Conservation (phyloP, 2,797 vertebrate genomes). For the Balearica regulorum region DNA sequence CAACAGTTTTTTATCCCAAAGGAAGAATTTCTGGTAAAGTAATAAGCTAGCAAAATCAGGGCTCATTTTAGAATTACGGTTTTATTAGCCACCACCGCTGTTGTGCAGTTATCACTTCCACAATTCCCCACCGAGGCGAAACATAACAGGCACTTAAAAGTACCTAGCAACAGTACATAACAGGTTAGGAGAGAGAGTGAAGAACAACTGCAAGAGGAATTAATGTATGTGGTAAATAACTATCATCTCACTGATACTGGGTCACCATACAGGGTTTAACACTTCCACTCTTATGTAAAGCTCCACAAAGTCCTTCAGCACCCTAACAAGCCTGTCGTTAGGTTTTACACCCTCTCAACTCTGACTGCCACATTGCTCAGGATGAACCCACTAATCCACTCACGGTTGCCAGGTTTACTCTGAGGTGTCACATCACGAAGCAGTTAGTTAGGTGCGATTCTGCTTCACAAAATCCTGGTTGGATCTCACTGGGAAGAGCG, state of each 20-base stretch:
- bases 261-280: background rate
- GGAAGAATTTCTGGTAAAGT: constrained; percentile 15
- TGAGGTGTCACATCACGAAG: background rate
- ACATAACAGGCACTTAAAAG: background rate
- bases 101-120: background rate
- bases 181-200: background rate
- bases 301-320: background rate
- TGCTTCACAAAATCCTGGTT: background rate
- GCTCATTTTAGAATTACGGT: background rate
- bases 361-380: background rate
- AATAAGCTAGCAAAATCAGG: background rate
- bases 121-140: background rate
- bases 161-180: background rate
- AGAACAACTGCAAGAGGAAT: background rate
- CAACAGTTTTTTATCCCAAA: constrained; percentile 10
- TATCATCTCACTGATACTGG: background rate
- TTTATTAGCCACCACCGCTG: background rate
- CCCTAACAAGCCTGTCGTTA: background rate
- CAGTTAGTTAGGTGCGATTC: background rate
- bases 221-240: background rate
- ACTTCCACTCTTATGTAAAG: background rate
- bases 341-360: background rate
- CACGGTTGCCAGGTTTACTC: background rate
- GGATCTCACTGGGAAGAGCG: background rate
- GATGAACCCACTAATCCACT: background rate